Evolutionary conservation across 2,113 vertebrate genomes (phyloP), one percentile per base, ranked within the genome.

Genomic region (Phalacrocorax aristotelis): DNA sequence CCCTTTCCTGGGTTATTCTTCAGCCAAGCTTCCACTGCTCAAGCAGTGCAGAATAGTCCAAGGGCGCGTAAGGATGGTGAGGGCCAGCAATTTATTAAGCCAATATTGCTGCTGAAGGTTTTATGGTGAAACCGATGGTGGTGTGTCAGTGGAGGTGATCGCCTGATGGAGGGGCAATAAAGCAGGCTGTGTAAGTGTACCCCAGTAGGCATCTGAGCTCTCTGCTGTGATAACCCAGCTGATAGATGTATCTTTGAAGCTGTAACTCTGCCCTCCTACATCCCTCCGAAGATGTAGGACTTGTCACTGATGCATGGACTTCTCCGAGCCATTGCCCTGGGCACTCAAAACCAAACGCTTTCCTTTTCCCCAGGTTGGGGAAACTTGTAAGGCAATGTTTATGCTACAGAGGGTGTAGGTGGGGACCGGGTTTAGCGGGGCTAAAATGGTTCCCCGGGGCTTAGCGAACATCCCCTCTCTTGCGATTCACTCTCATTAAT

Each of bases 241-340:
- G 80, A 51, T 15, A 15, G 4, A 75, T 26, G 13, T 6, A 7
- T 30, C 75, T 40, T 21, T 29, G 57, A 10, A 52, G 90, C 61
- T 48, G 38, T 11, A 21, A 30, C 8, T 40, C 69, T 20, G 30
- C 58, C 62, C 69, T 61, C 66, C 26, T 4, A 0, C 20, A 27
- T 46, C 64, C 30, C 49, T 70, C 44, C 11, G 2, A 23, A 82
- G 57, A 15, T 4, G 29, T 1, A 15, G 72, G 32, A 34, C 32
- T 32, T n/a, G 30, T 30, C 44, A 6, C 40, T 30, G 57, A 52
- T 15, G 44, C 3, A 3, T 2, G 20, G 5, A 3, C 34, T 7
- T 42, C 58, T 52, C 79, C 2, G 0, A 1, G 1, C 15, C 26
- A 0, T 23, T 8, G 36, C 51, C 15, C 52, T 21, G 15, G 81